phyloP scores from a whole-genome alignment of 2,888 invertebrate genomes.

The Holacanthella duospinosa region DNA sequence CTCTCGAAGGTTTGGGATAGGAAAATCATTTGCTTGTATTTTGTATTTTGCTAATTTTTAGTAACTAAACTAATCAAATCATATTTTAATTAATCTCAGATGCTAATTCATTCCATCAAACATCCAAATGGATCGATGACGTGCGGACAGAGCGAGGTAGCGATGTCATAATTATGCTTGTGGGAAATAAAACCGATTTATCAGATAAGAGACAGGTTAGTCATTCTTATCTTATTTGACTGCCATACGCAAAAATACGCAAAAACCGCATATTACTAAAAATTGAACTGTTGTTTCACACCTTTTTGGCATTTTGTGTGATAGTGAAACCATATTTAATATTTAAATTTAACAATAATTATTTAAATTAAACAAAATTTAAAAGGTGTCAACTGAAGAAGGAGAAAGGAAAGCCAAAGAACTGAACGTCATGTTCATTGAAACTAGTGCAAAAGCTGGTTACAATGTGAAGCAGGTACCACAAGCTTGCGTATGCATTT shows the following conservation, averaged over 20 bases:
- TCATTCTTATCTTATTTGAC: no score
- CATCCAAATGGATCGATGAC: conserved; percentile 99
- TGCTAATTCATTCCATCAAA: conserved; percentile 98
- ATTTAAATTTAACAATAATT: not conserved
- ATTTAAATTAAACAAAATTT: not conserved
- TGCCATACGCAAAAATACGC: no score
- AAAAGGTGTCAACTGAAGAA: conserved; percentile 85
- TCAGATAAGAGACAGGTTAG: conserved; percentile 82
- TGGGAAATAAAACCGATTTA: conserved; percentile 98
- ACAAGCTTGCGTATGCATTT: no score
- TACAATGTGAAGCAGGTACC: conserved; percentile 96
- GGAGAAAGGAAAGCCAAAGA: conserved; percentile 98
- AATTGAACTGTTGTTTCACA: no score
- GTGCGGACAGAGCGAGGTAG: conserved; percentile 97
- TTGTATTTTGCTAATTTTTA: no score
- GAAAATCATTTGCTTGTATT: no score
- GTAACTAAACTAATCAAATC: no score
- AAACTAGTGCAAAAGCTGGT: conserved; percentile 98
- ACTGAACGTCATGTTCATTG: conserved; percentile 99
- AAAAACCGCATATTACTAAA: no score
- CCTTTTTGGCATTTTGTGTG: no score
- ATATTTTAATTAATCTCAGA: no score
- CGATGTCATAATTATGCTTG: conserved; percentile 99
- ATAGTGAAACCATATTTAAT: no score
- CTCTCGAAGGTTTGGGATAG: no score